Base-by-base conservation (phyloP, 2,888 invertebrate species). In the Clunio marinus region DNA sequence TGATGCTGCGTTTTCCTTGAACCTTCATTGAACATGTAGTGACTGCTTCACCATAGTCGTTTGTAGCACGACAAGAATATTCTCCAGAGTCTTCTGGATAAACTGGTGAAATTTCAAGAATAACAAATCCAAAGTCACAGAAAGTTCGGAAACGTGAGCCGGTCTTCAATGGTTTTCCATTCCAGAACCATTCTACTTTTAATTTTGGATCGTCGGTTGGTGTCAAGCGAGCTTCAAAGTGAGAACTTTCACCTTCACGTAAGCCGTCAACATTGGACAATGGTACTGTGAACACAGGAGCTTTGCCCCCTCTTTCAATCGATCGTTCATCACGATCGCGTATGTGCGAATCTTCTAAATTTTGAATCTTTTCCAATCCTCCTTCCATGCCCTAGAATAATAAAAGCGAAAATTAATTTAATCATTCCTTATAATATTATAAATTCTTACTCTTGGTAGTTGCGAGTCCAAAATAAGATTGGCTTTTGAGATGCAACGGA, bases 51-150 rank as follows among this genome's bases (percentile, higher is more conserved):
- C 94, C 94, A 72, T 91, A 92, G 72, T 93, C 89, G 74, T 94
- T 94, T 69, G 84, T 86, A 17, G 94, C 94, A 75, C 93, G 84
- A 80, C 94, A 94, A 60, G 90, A 87, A 75, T 91, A 93, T 80
- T 92, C 92, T 17, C 96, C 96, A 25, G 94, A 91, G 77, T 98
- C 97, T 82, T 96, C 95, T 1, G 95, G 94, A 77, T 96, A 96
- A 10, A 96, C 95, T 0, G 97, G 97, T 7, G 95, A 92, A 73
- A 98, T 96, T 83, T 98, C 97, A 72, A 98, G 83, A 72, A 97
- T 95, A 27, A 96, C 96, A 76, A 96, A 96, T 69, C 98, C 97
- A 79, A 98, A 97, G 81, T 98, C 97, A 76, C 95, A 93, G 86
- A 96, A 94, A 28, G 96, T 96, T 72, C 96, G 90, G 83, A 96